Base-by-base conservation (phyloP, 1,140 invertebrate species). In the Dinoponera quadriceps region DNA sequence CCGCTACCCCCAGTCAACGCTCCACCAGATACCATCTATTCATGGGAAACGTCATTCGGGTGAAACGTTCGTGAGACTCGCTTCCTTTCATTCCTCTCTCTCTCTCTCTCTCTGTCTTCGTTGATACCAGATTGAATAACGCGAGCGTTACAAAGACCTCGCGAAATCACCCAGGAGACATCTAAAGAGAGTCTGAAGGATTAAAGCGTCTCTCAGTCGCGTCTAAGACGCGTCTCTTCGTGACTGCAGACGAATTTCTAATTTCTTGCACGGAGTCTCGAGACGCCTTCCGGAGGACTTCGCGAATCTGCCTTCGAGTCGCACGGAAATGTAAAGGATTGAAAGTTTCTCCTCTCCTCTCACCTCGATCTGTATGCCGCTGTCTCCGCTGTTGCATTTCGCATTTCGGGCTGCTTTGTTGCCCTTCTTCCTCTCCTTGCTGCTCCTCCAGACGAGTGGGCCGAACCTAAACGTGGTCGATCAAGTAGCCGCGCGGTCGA, bases 341-440 rank as follows among this genome's bases (percentile, higher is more conserved):
- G 63, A 1, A 38, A 62, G 5, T 63, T 2, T 38, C 3, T 16
- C n/a, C 92, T 93, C 81, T 96, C 94, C 94, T 96, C 96, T 93
- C 81, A 96, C 94, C 94, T 96, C 96, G 74, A 97, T 96, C 92
- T 96, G 96, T 89, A 97, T 97, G 44, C 96, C 96, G 65, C 96
- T 97, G 91, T 97, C 96, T 14, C 96, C 96, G 86, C 96, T 97
- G 92, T 96, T 96, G 91, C 96, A 97, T 92, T 97, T 97, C 69
- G 96, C 95, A 86, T 95, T 96, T 71, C 96, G 94, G 44, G 96
- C 95, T 29, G 96, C 96, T 91, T 96, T 97, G 57, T 95, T 96
- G 27, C 95, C 93, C 88, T 96, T 96, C 87, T 96, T 96, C 51
- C 96, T 94, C 88, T 97, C 96, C 90, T 96, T 96, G 84, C 96